Conservation (phyloP, 2,888 invertebrate species). For the Pheosia gnoma region DNA sequence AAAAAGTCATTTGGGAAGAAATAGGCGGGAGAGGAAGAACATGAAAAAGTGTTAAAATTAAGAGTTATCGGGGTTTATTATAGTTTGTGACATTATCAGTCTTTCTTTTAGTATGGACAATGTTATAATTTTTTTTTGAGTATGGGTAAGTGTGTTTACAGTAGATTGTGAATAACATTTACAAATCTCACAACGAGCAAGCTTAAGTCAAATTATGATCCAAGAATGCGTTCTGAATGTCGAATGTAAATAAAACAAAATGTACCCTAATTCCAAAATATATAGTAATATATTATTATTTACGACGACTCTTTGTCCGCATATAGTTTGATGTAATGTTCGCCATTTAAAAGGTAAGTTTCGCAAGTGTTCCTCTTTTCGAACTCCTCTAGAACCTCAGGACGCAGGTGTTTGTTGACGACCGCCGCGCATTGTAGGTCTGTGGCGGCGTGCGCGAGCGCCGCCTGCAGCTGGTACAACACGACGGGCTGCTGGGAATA, state of each 20-base stretch:
- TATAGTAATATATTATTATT: not conserved
- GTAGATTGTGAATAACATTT: too few species aligned
- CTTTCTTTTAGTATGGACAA: too few species aligned
- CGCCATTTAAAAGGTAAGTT: constrained; percentile 27
- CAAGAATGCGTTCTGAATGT: not conserved
- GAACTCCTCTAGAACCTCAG: constrained; percentile 36
- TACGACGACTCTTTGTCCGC: not conserved
- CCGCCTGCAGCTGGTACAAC: constrained; percentile 36
- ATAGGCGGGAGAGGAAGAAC: too few species aligned
- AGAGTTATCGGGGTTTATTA: too few species aligned
- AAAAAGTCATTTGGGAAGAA: too few species aligned
- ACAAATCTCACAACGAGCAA: too few species aligned
- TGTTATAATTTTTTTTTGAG: too few species aligned
- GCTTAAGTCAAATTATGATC: too few species aligned
- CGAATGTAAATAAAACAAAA: not conserved
- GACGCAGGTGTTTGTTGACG: constrained; percentile 46
- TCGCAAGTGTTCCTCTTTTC: constrained; percentile 49
- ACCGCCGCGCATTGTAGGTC: constrained; percentile 47
- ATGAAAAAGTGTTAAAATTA: too few species aligned
- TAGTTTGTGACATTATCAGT: too few species aligned
- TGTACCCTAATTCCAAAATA: not conserved
- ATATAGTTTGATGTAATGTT: constrained; percentile 12
- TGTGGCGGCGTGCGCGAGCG: constrained; percentile 34
- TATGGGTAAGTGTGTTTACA: too few species aligned
- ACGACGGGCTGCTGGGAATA: constrained; percentile 21